Evolutionary conservation across 2,888 invertebrate genomes (phyloP), one percentile per base, ranked within the genome.

Genomic region (Eucriotettix oculatus): DNA sequence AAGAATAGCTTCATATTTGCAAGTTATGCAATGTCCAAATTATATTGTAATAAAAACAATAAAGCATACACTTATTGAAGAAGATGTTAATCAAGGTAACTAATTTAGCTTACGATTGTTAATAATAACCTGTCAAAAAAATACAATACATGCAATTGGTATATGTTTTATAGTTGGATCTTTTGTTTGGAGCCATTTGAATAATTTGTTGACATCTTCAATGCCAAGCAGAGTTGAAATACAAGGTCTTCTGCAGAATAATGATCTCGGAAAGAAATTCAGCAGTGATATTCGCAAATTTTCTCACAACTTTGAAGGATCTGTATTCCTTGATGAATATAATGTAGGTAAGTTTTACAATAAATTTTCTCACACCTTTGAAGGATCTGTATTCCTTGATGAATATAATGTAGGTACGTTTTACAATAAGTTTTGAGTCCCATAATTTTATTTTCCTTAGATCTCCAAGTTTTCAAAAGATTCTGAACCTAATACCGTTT

Each of bases 161-260:
- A 29, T 29, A 29, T 29, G 29, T 2, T 48, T 48, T 75, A 60
- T 72, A 88, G 92, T 90, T 59, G 93, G 92, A 12, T 92, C 95
- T 9, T 97, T 92, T 73, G 90, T 97, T 7, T 96, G 94, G 93
- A 92, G 92, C 58, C 94, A 96, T 73, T 76, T 97, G 57, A 87
- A 83, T 66, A 96, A 94, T 73, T 74, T 94, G 52, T 84, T 88
- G 62, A 87, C 89, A 67, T 91, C 93, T 0, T 86, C 91, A 0
- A 82, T 90, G 5, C 93, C 93, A 0, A 86, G 86, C 53, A 84
- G 89, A 63, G 84, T 90, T 52, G 88, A 89, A 70, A 84, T 93
- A 55, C 91, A 92, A 70, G 87, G 87, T 58, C 77, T 97, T 16
- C 75, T 97, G 1, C 84, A 89, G 0, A 90, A 93, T 65, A 84